A percentile compares a stretch with the other conserved stretches of the same genome.
Evolutionary conservation across 2,113 vertebrate species (phyloP).

Genomic region (Cariama cristata): DNA sequence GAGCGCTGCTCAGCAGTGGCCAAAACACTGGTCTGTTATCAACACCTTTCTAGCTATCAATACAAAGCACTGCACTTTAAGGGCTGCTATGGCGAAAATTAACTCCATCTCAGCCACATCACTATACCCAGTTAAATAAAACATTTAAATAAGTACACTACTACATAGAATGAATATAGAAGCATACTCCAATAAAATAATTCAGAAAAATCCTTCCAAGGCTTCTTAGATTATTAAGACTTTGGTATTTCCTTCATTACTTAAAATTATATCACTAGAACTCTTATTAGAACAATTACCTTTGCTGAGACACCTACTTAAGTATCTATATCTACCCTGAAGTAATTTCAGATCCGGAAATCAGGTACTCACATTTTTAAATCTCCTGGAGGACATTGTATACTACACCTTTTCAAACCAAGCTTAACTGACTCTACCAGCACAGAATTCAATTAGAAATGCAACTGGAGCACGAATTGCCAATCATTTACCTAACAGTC

Average conservation of each 20-base stretch:
- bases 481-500: neutral
- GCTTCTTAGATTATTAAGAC: neutral
- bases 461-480: neutral
- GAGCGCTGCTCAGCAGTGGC: accelerated
- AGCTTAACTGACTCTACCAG: neutral
- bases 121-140: neutral
- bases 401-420: neutral
- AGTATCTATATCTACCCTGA: neutral
- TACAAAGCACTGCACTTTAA: neutral
- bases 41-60: neutral
- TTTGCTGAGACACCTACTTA: neutral
- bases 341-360: neutral
- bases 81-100: neutral
- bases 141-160: neutral
- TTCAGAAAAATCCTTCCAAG: neutral
- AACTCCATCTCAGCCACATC: neutral
- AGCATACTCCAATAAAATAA: neutral
- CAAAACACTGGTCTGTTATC: neutral
- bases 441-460: neutral
- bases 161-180: neutral
- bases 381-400: neutral
- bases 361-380: neutral
- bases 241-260: neutral
- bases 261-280: neutral
- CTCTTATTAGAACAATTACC: neutral